Evolutionary conservation across 1,140 invertebrate genomes (phyloP).

Genomic region (Procambarus virginalis): DNA sequence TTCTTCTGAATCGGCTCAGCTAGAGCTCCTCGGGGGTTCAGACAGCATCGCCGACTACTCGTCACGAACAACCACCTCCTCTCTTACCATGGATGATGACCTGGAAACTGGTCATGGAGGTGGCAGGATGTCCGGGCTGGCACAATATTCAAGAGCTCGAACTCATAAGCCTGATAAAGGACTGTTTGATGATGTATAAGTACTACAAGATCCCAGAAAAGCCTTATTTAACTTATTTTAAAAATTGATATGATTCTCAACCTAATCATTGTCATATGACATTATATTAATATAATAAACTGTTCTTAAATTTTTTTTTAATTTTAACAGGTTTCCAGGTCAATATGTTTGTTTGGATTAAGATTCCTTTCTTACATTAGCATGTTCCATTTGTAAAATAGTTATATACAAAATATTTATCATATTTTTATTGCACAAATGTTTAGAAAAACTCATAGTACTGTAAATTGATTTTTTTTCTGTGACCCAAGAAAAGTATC

Average conservation of each 20-base stretch:
- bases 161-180: conserved; percentile 62
- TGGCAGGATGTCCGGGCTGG: conserved; percentile 1
- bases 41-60: conserved; percentile 25
- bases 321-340: too few species aligned
- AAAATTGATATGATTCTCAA: too few species aligned
- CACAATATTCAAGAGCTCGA: conserved; percentile 47
- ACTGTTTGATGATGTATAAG: conserved; percentile 65
- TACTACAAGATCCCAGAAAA: not conserved
- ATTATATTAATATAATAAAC: too few species aligned
- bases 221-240: not conserved
- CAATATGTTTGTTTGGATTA: too few species aligned
- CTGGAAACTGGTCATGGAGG: not conserved
- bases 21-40: conserved; percentile 46
- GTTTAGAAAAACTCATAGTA: not conserved
- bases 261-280: too few species aligned
- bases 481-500: not conserved
- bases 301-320: too few species aligned
- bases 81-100: conserved; percentile 15
- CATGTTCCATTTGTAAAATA: too few species aligned
- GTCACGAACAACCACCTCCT: not conserved
- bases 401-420: not conserved
- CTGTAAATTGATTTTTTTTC: not conserved
- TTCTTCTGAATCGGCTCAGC: conserved; percentile 48
- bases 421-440: not conserved
- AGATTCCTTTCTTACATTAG: too few species aligned